These are phyloP conservation scores for Phortica variegata DNA, from an alignment of 1,140 invertebrate species.

Conservation along the genomic window DNA sequence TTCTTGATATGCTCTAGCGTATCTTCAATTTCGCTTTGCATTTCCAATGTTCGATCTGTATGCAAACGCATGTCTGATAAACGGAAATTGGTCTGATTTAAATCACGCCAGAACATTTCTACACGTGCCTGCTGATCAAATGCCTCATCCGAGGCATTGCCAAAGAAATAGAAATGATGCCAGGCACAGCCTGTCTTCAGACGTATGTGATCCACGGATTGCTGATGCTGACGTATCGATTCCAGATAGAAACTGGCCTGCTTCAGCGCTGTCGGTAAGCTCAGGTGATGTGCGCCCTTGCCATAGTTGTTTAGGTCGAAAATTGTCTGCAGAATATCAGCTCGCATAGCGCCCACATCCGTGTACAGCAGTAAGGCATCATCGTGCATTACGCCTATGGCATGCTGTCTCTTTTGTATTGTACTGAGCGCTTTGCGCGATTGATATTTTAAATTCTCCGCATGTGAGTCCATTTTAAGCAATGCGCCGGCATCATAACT, in stretches of 20 bases:
- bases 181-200: slow-evolving; percentile 41
- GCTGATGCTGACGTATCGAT: slow-evolving; percentile 36
- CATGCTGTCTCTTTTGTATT: slow-evolving; percentile 29
- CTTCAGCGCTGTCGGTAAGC: slow-evolving; percentile 42
- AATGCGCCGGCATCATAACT: slow-evolving; percentile 37
- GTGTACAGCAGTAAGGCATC: slow-evolving; percentile 24
- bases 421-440: slow-evolving; percentile 37
- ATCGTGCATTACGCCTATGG: slow-evolving; percentile 25
- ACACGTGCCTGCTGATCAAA: slow-evolving; percentile 51
- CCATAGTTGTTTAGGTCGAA: slow-evolving; percentile 39
- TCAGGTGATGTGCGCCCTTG: slow-evolving; percentile 40
- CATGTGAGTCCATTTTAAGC: slow-evolving; percentile 41
- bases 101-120: slow-evolving; percentile 45
- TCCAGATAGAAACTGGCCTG: slow-evolving; percentile 47
- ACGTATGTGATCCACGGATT: slow-evolving; percentile 35
- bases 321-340: slow-evolving; percentile 33
- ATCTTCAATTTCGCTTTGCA: slow-evolving; percentile 57
- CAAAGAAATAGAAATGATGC: slow-evolving; percentile 38
- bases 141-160: slow-evolving; percentile 45
- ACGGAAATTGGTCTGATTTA: slow-evolving; percentile 43
- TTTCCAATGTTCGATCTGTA: slow-evolving; percentile 54
- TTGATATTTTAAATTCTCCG: slow-evolving; percentile 46
- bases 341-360: slow-evolving; percentile 17
- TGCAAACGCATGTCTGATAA: slow-evolving; percentile 44
- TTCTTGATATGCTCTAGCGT: slow-evolving; percentile 54